Conservation (phyloP, 2,113 vertebrate species). For the Rhineura floridana region DNA sequence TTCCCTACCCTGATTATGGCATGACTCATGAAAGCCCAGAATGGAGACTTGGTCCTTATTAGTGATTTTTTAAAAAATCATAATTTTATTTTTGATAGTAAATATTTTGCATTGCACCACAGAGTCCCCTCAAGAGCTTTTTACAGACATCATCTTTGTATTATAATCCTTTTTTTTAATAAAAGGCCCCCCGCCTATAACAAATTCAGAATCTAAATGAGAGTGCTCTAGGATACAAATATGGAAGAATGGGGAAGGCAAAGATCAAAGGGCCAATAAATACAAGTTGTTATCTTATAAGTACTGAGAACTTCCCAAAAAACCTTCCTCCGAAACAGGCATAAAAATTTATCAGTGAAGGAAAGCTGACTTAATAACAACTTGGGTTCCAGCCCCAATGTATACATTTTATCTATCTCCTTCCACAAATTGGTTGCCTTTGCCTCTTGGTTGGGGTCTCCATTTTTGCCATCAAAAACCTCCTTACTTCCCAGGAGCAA, state of each 20-base stretch:
- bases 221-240: background rate
- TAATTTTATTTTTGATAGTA: background rate
- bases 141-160: background rate
- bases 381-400: background rate
- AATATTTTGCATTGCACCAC: background rate
- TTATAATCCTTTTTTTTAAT: background rate
- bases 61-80: background rate
- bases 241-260: background rate
- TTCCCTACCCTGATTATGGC: too few relatives aligned
- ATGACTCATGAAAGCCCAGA: background rate
- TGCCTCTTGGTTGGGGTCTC: background rate
- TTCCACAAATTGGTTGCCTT: background rate
- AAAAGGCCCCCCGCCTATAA: background rate
- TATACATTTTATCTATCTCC: background rate
- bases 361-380: background rate
- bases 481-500: background rate
- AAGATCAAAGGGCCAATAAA: background rate
- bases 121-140: background rate
- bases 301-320: background rate
- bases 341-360: background rate
- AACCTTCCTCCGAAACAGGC: background rate
- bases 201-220: background rate
- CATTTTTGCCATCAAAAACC: background rate
- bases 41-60: too few relatives aligned
- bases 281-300: constrained; percentile 5